phyloP scores from a whole-genome alignment of 2,888 invertebrate species.

The Himalopsyche anomala region DNA sequence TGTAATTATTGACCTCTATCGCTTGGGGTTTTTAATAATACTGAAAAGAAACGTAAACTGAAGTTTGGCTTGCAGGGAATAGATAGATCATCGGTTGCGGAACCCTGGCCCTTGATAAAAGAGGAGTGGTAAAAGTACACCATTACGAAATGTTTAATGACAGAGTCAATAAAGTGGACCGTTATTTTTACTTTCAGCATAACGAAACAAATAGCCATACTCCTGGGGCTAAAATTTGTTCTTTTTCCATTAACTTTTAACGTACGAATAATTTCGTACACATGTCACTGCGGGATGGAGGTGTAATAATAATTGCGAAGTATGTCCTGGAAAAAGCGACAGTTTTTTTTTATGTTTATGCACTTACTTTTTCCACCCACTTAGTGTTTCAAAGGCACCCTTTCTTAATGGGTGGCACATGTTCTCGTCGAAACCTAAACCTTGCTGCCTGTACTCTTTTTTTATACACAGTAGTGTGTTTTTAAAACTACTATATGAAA shows the following conservation, averaged over 20 bases:
- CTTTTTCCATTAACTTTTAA: slow-evolving; percentile 10
- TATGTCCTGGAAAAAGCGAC: neutral
- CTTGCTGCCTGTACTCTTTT: no score
- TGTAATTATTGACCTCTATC: no score
- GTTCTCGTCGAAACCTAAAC: no score
- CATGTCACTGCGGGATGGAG: neutral
- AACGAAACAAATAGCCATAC: neutral
- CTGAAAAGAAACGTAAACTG: no score
- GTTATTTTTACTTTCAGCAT: slow-evolving; percentile 11
- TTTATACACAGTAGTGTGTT: no score
- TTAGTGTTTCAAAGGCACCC: no score
- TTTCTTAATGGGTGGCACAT: no score
- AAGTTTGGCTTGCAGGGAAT: no score
- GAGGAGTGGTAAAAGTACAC: neutral
- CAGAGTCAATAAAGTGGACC: slow-evolving; percentile 2
- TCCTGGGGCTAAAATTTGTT: neutral
- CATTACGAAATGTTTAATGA: slow-evolving; percentile 20
- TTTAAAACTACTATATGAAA: no score
- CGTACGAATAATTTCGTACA: neutral
- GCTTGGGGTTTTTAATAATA: no score
- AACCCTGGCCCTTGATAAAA: neutral
- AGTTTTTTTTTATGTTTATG: neutral
- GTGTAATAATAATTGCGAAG: neutral
- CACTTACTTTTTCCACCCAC: no score
- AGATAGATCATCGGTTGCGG: neutral